Evolutionary conservation across 2,888 invertebrate species (phyloP).

Genomic region (Diaprepes abbreviatus): DNA sequence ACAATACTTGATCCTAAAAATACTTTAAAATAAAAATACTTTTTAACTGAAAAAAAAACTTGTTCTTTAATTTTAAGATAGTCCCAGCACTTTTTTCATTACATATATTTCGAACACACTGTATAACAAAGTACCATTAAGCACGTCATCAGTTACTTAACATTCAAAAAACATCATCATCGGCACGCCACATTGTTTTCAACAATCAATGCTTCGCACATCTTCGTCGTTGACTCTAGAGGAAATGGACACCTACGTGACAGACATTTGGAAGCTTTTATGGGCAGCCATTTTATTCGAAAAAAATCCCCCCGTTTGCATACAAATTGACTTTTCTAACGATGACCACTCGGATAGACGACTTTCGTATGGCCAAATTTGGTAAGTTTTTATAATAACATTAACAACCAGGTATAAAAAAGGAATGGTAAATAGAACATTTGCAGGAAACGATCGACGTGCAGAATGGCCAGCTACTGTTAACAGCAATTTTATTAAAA

Average conservation of each 20-base stretch:
- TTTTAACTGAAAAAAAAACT: too few species aligned
- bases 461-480: neutral
- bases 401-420: slow-evolving; percentile 12
- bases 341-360: slow-evolving; percentile 17
- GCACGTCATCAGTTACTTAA: slow-evolving; percentile 23
- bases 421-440: slow-evolving; percentile 4
- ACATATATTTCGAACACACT: neutral
- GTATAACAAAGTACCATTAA: neutral
- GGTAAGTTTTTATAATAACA: slow-evolving; percentile 26
- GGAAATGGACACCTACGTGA: slow-evolving; percentile 66
- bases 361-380: slow-evolving; percentile 37
- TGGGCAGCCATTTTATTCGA: slow-evolving; percentile 61
- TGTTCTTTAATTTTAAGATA: too few species aligned
- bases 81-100: too few species aligned
- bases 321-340: slow-evolving; percentile 59
- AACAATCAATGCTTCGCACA: slow-evolving; percentile 65
- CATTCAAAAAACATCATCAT: slow-evolving; percentile 35
- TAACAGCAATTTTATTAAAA: neutral
- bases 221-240: slow-evolving; percentile 62
- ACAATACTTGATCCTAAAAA: too few species aligned
- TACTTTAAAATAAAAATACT: too few species aligned
- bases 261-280: slow-evolving; percentile 62
- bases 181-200: slow-evolving; percentile 49
- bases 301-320: slow-evolving; percentile 59
- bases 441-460: slow-evolving; percentile 4